Base-by-base conservation (phyloP, 2,113 vertebrate species). In the Corydoras sp. region DNA sequence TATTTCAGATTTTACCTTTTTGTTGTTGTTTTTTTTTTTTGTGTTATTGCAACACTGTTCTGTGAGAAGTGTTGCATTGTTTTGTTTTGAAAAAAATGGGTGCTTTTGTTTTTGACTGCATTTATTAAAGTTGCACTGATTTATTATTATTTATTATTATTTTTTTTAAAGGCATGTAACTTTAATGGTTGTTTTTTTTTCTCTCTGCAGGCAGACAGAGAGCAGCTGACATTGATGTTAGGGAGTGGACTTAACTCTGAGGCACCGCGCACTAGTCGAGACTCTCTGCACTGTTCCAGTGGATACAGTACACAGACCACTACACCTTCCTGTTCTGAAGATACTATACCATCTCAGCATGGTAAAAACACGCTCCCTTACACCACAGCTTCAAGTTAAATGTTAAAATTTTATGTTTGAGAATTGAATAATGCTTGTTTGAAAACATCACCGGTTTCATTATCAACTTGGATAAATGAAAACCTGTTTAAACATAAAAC, bases 251-350 rank as follows among this genome's bases (percentile, higher is more conserved):
- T 91, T 61, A 88, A 81, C 60, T 81, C 86, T 0, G 89, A 91
- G 7, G 82, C 85, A 5, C 83, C 82, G 2, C 84, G 87, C 54
- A 87, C 84, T 83, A 92, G 91, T 81, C 82, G 87, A 24, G 91
- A 92, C 77, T 92, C 91, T 7, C 85, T 92, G 68, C 91, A 92
- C 80, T 92, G 91, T 60, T 92, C 91, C 67, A 91, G 89, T 0
- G 91, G 91, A 24, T 92, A 92, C 86, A 92, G 90, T 86, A 92
- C 91, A 3, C 91, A 92, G 84, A 92, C 91, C 43, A 92, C 91
- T 76, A 92, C 91, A 15, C 91, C 91, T 2, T 92, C 91, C 77
- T 92, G 91, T 83, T 92, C 91, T 0, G 91, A 92, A 77, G 91
- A 92, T 83, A 90, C 91, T 72, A 92, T 92, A 31, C 89, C 90